Base-by-base conservation (phyloP, 64 coral and sea anemone genomes). In the Anthopleura sola region DNA sequence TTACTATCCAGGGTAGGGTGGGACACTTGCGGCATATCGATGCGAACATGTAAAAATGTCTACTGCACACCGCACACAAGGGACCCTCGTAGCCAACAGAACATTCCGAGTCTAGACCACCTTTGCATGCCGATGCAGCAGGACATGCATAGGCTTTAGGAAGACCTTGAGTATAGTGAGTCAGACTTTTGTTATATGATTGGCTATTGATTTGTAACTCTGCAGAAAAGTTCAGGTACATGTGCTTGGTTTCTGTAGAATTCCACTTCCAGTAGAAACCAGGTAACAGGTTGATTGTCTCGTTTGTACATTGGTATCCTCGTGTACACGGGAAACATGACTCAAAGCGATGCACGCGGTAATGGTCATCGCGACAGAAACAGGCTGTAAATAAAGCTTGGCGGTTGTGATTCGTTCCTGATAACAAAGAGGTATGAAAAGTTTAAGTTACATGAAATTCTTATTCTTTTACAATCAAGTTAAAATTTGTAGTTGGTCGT, bases 201-300 rank as follows among this genome's bases (percentile, higher is more conserved):
- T 86, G 4, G 40, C 68, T 75, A 6, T 34, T 68, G 57, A 86
- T 16, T 40, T 69, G 57, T 31, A 86, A 49, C 34, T 75, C 32
- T 15, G 17, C n/a, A 17, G 60, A 68, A 44, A 86, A 23, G 26
- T 75, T 74, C 37, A 68, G 6, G 85, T 86, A 86, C n/a, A 74
- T 34, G 11, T 46, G 28, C 5, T 37, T 58, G 20, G 31, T 46
- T 40, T n/a, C 36, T 37, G 31, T 39, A 26, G 57, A 69, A 62
- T 75, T 75, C 85, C 85, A 86, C 23, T 51, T 86, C 85, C 85
- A 86, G 37, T 46, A 86, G 46, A 74, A 86, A 68, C 85, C 85
- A 24, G 58, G 44, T 39, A 28, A 20, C 68, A 75, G 29, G 28
- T 24, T 86, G 23, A 86, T 66, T 16, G 85, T 74, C 68, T 86